Conservation (phyloP, 1,140 invertebrate species). For the Cataglyphis hispanica region DNA sequence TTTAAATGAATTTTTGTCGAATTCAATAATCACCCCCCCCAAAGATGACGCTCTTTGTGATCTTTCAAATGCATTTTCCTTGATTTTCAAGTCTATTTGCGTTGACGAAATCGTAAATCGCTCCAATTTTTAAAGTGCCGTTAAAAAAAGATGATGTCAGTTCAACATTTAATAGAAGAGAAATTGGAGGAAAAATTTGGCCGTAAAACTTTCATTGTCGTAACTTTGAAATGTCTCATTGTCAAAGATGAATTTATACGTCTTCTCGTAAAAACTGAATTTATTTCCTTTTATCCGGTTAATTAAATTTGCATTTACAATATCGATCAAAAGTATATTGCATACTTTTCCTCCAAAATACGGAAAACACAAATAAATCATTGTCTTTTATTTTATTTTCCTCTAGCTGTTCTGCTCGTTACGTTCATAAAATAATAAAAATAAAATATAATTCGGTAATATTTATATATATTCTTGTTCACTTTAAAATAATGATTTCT, state of each 20-base stretch:
- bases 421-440: no score
- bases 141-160: neutral
- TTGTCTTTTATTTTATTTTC: no score
- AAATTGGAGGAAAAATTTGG: neutral
- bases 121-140: neutral
- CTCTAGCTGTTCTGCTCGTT: no score
- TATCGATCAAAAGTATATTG: no score
- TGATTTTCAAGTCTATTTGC: neutral
- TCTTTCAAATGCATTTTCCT: neutral
- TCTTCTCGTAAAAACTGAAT: neutral
- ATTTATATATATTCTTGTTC: no score
- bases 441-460: no score
- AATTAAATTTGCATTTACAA: conserved; percentile 36
- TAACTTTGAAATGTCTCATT: neutral
- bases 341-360: no score
- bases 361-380: no score
- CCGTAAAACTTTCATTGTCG: neutral
- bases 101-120: neutral
- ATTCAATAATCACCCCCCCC: neutral
- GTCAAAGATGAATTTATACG: neutral
- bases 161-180: neutral
- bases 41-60: neutral
- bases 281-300: conserved; percentile 8
- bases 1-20: neutral
- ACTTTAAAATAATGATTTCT: no score